Conservation (phyloP, 1,140 invertebrate genomes). For the Drosophila gunungcola region DNA sequence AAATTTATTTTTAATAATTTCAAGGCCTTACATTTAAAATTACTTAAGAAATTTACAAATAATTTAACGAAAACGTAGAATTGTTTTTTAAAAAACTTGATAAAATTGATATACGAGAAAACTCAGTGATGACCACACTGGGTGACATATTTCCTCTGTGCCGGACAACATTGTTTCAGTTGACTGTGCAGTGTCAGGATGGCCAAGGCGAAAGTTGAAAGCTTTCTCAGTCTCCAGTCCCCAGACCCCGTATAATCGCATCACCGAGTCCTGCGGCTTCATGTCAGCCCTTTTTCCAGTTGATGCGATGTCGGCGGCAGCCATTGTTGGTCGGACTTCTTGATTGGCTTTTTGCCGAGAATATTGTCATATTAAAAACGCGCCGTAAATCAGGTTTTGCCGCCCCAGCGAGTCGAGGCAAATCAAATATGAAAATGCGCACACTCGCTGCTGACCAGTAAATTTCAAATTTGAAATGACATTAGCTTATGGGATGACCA, state of each 20-base stretch:
- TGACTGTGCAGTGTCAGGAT: conserved; percentile 42
- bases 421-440: conserved; percentile 49
- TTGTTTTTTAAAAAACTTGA: too few species aligned
- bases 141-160: conserved; percentile 5
- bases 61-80: too few species aligned
- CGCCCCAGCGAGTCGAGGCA: not conserved
- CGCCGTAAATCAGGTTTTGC: conserved; percentile 21
- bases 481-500: conserved; percentile 21
- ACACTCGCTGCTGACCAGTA: conserved; percentile 3
- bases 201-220: conserved; percentile 55
- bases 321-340: conserved; percentile 44
- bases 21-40: too few species aligned
- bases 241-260: conserved; percentile 55
- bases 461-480: conserved; percentile 6
- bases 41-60: too few species aligned
- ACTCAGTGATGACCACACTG: conserved; percentile 3
- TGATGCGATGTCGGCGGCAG: conserved; percentile 32
- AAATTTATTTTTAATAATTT: too few species aligned
- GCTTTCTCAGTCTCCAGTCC: conserved; percentile 11
- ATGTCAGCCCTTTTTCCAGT: conserved; percentile 55
- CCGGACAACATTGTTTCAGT: conserved; percentile 53
- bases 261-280: conserved; percentile 58
- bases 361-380: conserved; percentile 67
- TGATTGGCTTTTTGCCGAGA: conserved; percentile 62
- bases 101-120: not conserved